Base-by-base conservation (phyloP, 1,140 invertebrate species). In the Bombus waltoni region DNA sequence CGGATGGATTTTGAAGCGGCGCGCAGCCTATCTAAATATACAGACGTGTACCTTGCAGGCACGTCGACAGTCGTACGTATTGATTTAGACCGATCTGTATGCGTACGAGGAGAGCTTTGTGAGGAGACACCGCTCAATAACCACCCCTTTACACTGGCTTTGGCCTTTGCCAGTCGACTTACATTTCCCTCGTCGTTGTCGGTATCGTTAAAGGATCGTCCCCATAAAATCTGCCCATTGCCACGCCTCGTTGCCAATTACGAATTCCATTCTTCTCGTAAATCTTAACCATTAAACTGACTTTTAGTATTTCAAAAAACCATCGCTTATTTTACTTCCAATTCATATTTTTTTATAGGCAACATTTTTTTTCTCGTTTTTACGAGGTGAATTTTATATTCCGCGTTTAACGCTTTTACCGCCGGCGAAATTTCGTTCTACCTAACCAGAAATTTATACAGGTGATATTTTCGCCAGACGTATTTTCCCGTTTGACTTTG, bases 101-200 rank as follows among this genome's bases (percentile, higher is more conserved):
- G 84, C 84, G 84, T 85, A 65, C 68, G 70, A 81, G 77, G 74
- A 83, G 81, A 83, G 87, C 71, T 90, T 88, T 85, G 85, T 80
- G 89, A 85, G 75, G 87, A 88, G 84, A 78, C 66, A 82, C 78
- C 81, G 89, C 80, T 90, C 89, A 66, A 90, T 90, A 90, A 73
- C 81, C 79, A 85, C 82, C 85, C 88, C 77, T 84, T 89, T 87
- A 47, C 76, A 66, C 77, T 35, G 78, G 83, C 87, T 88, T 86
- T 66, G 76, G 84, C 84, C 87, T 87, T 88, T 88, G 84, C 89
- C 80, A 83, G 57, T 57, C 87, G 81, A 76, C 83, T 87, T 87
- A 85, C 87, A 70, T 81, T 84, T 44, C 77, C 77, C 81, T 71
- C 70, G 73, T 42, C 38, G 25, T 83, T 71, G 71, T 72, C 59